Evolutionary conservation across 2,888 invertebrate species (phyloP).

Genomic region (Athalia rosae): DNA sequence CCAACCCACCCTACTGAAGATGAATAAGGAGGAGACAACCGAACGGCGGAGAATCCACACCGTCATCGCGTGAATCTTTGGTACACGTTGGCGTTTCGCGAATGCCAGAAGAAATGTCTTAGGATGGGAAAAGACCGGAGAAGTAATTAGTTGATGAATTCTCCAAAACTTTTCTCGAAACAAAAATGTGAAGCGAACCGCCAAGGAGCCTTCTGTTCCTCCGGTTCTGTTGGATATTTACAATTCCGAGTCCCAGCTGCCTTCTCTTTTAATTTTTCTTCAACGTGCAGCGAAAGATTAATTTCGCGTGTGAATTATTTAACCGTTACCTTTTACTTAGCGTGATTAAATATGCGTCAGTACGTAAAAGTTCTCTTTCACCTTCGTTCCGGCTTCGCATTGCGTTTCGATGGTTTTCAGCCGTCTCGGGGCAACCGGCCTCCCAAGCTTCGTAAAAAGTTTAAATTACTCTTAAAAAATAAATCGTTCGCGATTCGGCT

Average conservation of each 20-base stretch:
- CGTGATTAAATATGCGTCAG: conserved; percentile 35
- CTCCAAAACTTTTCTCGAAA: conserved; percentile 21
- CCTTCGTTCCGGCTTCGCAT: background rate
- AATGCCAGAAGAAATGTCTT: conserved; percentile 31
- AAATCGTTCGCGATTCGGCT: no score
- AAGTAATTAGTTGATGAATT: conserved; percentile 43
- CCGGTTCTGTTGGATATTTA: conserved; percentile 26
- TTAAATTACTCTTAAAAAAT: no score
- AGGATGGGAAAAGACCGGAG: background rate
- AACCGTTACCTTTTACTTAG: conserved; percentile 36
- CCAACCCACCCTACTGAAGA: no score
- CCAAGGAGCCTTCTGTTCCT: background rate
- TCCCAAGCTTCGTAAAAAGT: no score
- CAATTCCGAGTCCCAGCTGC: conserved; percentile 2
- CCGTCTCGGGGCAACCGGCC: background rate
- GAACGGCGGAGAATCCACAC: conserved; percentile 42
- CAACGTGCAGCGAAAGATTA: conserved; percentile 24
- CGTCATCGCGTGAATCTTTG: conserved; percentile 41
- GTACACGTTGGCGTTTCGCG: conserved; percentile 10
- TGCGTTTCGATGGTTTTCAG: conserved; percentile 14
- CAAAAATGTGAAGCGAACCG: conserved; percentile 7
- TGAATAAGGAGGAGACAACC: conserved; percentile 32
- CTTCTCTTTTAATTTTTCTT: conserved; percentile 32
- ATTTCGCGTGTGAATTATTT: conserved; percentile 42
- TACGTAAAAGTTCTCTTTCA: background rate